phyloP scores from a whole-genome alignment of 35 echinoderm and acorn worm species.

The Holothuria glaberrima region DNA sequence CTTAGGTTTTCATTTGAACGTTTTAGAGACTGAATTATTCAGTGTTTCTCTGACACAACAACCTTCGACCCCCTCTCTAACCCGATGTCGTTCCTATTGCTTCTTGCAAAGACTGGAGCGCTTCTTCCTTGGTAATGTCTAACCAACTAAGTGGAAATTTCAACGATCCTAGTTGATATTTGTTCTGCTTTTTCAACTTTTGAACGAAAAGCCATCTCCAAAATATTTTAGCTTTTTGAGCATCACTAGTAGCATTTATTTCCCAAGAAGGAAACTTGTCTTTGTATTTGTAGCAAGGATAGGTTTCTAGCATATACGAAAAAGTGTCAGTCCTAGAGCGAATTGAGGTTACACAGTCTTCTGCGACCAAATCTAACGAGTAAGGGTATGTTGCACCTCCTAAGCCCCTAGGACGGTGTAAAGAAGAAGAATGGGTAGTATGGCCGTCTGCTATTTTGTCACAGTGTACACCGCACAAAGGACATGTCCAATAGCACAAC shows the following conservation, averaged over 20 bases:
- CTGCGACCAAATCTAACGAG: not conserved
- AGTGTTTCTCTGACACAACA: no score
- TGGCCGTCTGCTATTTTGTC: not conserved
- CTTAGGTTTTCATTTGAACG: no score
- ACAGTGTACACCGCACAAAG: slow-evolving; percentile 10
- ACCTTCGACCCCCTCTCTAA: no score
- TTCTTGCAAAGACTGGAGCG: not conserved
- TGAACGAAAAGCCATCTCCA: not conserved
- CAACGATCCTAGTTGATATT: not conserved
- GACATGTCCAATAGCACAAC: not conserved
- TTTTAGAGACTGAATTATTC: no score
- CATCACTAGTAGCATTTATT: not conserved
- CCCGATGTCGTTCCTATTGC: no score
- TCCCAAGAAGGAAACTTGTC: not conserved
- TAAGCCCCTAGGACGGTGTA: slow-evolving; percentile 5
- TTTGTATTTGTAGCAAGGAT: not conserved
- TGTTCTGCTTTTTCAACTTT: not conserved
- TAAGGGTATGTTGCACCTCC: not conserved
- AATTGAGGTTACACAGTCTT: not conserved
- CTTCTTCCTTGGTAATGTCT: not conserved
- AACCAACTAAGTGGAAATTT: not conserved
- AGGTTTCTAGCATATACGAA: not conserved
- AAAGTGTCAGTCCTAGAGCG: not conserved
- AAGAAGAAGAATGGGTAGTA: not conserved
- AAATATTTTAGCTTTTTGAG: slow-evolving; percentile 5